These are phyloP conservation scores for Sebastes cheni DNA, from an alignment of 2,797 vertebrate species.

Conservation along the genomic window DNA sequence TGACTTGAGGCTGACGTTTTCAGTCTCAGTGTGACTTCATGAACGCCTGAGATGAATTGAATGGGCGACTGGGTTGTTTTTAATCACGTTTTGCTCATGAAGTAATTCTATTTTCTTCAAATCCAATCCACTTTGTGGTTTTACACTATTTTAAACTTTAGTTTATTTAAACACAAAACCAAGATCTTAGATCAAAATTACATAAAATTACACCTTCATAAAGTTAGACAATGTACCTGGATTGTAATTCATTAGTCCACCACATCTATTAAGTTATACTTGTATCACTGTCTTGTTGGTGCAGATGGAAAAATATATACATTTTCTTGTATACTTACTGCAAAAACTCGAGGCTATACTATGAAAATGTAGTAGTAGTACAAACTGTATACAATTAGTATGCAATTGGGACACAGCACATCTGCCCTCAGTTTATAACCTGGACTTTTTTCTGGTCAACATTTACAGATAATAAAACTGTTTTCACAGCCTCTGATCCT, in stretches of 20 bases:
- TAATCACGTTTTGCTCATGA: not conserved
- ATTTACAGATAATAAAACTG: not conserved
- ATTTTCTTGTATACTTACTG: not conserved
- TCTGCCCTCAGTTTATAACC: not conserved
- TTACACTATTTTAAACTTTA: not conserved
- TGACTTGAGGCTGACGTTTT: not conserved
- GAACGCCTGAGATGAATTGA: not conserved
- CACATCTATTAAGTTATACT: not conserved
- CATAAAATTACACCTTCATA: not conserved
- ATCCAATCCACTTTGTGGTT: fast-evolving
- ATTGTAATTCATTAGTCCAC: not conserved
- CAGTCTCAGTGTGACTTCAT: not conserved
- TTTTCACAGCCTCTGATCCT: not conserved
- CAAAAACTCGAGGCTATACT: not conserved
- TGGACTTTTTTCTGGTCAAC: not conserved
- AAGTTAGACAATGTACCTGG: not conserved
- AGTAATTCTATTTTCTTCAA: not conserved
- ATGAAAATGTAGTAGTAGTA: not conserved
- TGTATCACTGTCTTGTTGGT: not conserved
- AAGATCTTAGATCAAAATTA: not conserved
- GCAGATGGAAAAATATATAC: not conserved
- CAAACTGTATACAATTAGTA: not conserved
- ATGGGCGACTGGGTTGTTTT: not conserved
- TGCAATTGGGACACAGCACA: not conserved
- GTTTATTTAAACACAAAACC: not conserved